Evolutionary conservation across 2,113 vertebrate species (phyloP).

Genomic region (Pygoscelis adeliae): DNA sequence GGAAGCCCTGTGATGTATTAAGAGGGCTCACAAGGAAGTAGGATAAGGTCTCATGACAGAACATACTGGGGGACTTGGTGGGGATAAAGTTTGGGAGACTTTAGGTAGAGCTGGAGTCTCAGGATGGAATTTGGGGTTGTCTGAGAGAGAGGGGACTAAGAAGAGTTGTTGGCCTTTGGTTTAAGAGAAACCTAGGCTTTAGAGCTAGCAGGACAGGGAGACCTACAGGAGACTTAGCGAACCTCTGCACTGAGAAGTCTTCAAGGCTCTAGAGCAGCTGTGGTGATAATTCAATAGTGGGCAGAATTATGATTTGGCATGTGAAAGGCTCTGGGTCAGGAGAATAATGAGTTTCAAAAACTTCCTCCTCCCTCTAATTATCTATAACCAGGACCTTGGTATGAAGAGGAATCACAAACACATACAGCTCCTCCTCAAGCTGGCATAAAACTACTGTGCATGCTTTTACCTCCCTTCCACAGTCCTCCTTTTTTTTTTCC

Average conservation of each 20-base stretch:
- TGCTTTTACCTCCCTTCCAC: neutral
- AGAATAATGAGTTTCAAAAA: neutral
- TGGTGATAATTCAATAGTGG: neutral
- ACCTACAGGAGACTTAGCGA: neutral
- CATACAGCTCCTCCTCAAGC: fast-evolving
- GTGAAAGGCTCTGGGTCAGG: neutral
- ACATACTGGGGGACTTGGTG: fast-evolving
- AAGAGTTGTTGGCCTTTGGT: neutral
- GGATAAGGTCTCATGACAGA: neutral
- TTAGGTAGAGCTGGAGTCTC: neutral
- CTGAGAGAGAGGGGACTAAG: neutral
- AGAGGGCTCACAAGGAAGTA: neutral
- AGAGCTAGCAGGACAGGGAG: neutral
- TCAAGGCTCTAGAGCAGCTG: neutral
- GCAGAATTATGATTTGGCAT: neutral
- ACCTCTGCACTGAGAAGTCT: neutral
- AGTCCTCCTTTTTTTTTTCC: neutral
- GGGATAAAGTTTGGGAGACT: neutral
- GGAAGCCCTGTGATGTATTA: neutral
- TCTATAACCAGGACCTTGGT: neutral
- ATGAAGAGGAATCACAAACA: neutral
- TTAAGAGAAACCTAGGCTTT: neutral
- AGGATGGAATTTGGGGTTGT: neutral
- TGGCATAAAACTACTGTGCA: neutral
- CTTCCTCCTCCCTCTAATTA: neutral